Conservation (phyloP, 1,140 invertebrate species). For the Schlechtendalia chinensis region DNA sequence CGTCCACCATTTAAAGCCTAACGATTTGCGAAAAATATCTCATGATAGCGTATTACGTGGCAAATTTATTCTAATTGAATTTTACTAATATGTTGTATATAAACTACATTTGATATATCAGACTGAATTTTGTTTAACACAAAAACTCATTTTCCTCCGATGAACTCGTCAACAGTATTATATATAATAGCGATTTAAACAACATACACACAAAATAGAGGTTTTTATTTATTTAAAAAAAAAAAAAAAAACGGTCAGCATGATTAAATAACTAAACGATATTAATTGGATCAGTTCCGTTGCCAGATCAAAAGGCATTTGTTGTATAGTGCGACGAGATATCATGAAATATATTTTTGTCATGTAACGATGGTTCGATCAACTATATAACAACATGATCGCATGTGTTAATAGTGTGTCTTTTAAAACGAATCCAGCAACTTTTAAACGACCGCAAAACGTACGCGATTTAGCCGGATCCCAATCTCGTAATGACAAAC, state of each 20-base stretch:
- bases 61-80: not conserved
- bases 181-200: not conserved
- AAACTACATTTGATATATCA: not conserved
- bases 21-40: no score
- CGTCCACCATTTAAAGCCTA: no score
- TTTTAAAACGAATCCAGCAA: slow-evolving; percentile 14
- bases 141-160: not conserved
- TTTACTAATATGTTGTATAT: not conserved
- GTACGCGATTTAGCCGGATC: not conserved
- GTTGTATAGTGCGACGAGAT: not conserved
- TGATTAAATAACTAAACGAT: not conserved
- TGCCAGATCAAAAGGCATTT: not conserved
- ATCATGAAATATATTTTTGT: not conserved
- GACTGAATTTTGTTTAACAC: not conserved
- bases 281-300: not conserved
- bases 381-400: not conserved
- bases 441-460: slow-evolving; percentile 1
- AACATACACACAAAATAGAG: not conserved
- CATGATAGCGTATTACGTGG: no score
- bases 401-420: not conserved
- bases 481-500: slow-evolving; percentile 5
- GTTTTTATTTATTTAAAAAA: not conserved
- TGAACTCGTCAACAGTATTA: not conserved
- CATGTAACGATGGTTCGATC: no score
- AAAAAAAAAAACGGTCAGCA: not conserved